These are phyloP conservation scores for Synergus japonicus DNA, from an alignment of 2,888 invertebrate genomes.

Conservation along the genomic window DNA sequence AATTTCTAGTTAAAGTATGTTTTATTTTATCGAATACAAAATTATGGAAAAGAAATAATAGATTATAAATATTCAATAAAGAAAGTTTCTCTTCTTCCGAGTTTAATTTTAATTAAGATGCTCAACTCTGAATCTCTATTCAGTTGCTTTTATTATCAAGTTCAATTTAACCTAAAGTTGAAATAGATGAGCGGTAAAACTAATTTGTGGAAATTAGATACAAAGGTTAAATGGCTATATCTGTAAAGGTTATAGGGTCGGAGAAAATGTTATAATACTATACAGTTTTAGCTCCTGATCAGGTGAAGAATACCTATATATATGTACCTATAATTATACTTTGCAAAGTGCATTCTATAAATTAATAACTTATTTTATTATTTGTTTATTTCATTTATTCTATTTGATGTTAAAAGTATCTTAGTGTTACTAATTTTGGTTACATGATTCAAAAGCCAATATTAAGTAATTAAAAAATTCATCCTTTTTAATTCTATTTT, in stretches of 20 bases:
- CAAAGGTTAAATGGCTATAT: not conserved
- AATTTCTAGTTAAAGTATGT: not conserved
- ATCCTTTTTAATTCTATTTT: not conserved
- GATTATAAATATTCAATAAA: too few species aligned
- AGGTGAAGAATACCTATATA: not conserved
- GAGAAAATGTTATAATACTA: not conserved
- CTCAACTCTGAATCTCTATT: not conserved
- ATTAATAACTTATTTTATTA: too few species aligned
- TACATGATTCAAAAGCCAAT: not conserved
- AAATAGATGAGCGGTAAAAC: not conserved
- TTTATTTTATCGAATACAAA: too few species aligned
- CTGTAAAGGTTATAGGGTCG: constrained; percentile 9
- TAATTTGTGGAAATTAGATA: constrained; percentile 10
- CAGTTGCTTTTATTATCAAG: not conserved
- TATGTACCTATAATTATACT: not conserved
- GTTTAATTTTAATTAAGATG: not conserved
- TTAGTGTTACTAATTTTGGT: not conserved
- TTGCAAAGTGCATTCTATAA: not conserved
- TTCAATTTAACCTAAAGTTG: not conserved
- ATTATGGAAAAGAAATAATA: too few species aligned
- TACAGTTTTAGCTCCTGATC: not conserved
- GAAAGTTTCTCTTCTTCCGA: too few species aligned
- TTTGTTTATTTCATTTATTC: too few species aligned
- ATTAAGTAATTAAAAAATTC: not conserved
- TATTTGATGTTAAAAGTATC: not conserved